Base-by-base conservation (phyloP, 2,888 invertebrate species). In the Eupithecia centaureata region DNA sequence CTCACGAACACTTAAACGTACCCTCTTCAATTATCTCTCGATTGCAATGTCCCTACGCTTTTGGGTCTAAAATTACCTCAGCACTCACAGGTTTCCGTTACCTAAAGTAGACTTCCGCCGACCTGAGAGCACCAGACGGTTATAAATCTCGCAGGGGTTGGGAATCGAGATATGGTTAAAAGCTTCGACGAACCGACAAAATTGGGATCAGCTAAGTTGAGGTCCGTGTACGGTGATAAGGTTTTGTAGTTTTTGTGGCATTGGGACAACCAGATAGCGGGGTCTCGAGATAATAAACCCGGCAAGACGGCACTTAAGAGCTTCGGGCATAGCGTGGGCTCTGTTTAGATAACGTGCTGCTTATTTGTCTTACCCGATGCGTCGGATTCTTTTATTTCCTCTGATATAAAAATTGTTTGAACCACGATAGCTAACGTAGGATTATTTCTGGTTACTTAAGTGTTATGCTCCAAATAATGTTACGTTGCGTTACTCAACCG, bases 221-320 rank as follows among this genome's bases (percentile, higher is more conserved):
- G 88, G 90, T 91, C 86, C 91, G 87, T 93, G 93, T 93, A 84
- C 79, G 65, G 79, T 88, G 93, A 93, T 93, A 93, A 92, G 91
- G 83, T 86, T 84, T 84, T 83, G 86, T 85, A 86, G 88, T 92
- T 92, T 92, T 92, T 92, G 87, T 92, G 85, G 83, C 84, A 83
- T 80, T 82, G 86, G 84, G 82, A 84, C 87, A 83, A 82, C 84
- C 79, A 88, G 91, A 92, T 92, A 92, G 87, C 86, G 85, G 84
- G 78, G 83, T 80, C 80, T 81, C 82, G 76, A 87, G 89, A 90
- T 91, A 90, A 90, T 89, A 86, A 47, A 86, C 84, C 82, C 82
- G 80, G 79, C 82, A 82, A 83, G 86, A 84, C 79, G 84, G 84
- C 82, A 81, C 87, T 88, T 87, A 86, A 86, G 82, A 83, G 84